Conservation (phyloP, 2,888 invertebrate species). For the Neoascia interrupta region DNA sequence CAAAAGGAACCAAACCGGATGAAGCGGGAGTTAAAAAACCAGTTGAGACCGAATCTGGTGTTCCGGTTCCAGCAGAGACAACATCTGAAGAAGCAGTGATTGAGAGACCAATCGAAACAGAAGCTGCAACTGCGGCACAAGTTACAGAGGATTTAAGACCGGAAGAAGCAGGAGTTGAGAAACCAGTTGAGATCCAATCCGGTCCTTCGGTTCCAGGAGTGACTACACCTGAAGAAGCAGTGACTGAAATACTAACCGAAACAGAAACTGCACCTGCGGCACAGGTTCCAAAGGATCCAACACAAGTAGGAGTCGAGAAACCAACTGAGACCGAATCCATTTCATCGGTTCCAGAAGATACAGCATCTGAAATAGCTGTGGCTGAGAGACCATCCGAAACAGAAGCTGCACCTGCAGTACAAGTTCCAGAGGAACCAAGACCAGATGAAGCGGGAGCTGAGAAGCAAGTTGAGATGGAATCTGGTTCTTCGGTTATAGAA, state of each 20-base stretch:
- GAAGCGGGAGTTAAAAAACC: background rate
- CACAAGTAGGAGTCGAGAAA: too few species aligned
- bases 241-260: background rate
- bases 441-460: too few species aligned
- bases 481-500: too few species aligned
- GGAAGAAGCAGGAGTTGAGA: background rate
- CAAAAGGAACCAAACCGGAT: background rate
- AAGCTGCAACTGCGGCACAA: background rate
- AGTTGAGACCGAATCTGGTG: too few species aligned
- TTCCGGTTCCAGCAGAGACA: background rate
- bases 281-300: too few species aligned
- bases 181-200: background rate
- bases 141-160: background rate
- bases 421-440: too few species aligned
- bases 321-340: too few species aligned
- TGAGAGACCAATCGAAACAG: background rate
- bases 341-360: too few species aligned
- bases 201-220: background rate
- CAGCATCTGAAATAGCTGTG: too few species aligned
- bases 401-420: too few species aligned
- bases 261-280: background rate
- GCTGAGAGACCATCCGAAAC: too few species aligned
- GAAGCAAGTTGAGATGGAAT: too few species aligned
- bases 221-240: background rate
- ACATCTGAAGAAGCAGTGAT: background rate